Conservation (phyloP, 2,797 vertebrate species). For the Sebastes trivittatus region DNA sequence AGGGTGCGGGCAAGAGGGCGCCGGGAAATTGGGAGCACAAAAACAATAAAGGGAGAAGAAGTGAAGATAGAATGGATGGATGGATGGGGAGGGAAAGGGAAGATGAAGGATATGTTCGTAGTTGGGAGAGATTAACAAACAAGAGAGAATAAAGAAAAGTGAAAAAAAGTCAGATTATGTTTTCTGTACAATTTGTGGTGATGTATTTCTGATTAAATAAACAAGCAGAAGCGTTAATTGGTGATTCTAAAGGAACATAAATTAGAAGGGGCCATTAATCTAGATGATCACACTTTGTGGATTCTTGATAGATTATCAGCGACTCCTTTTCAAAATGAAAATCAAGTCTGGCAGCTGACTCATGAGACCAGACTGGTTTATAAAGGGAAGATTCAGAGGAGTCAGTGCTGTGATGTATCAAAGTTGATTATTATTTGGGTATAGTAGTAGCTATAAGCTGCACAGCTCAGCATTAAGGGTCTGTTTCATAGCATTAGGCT, state of each 20-base stretch:
- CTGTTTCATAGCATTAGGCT: constrained; percentile 34
- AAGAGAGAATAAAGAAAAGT: constrained; percentile 8
- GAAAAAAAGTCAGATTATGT: constrained; percentile 20
- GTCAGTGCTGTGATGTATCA: constrained; percentile 2
- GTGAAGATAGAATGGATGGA: neutral
- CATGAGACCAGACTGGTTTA: neutral
- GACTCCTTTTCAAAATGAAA: constrained; percentile 34
- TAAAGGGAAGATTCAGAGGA: neutral
- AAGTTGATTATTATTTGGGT: constrained; percentile 1
- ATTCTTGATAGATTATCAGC: constrained; percentile 35
- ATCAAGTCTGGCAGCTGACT: constrained; percentile 18
- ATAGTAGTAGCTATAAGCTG: neutral
- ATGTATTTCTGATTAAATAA: constrained; percentile 26
- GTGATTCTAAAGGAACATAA: constrained; percentile 30
- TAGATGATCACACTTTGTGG: constrained; percentile 3
- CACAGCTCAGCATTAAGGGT: constrained; percentile 13
- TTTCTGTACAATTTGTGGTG: neutral
- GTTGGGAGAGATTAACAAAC: constrained; percentile 19
- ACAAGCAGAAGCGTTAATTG: constrained; percentile 67
- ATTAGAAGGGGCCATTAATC: constrained; percentile 1
- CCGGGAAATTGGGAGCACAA: neutral
- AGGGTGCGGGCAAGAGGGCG: too few relatives aligned
- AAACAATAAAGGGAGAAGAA: neutral
- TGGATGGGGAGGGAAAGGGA: neutral
- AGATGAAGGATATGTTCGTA: neutral